These are phyloP conservation scores for Eospalax fontanierii DNA, from an alignment of 2,797 vertebrate genomes.

Conservation along the genomic window DNA sequence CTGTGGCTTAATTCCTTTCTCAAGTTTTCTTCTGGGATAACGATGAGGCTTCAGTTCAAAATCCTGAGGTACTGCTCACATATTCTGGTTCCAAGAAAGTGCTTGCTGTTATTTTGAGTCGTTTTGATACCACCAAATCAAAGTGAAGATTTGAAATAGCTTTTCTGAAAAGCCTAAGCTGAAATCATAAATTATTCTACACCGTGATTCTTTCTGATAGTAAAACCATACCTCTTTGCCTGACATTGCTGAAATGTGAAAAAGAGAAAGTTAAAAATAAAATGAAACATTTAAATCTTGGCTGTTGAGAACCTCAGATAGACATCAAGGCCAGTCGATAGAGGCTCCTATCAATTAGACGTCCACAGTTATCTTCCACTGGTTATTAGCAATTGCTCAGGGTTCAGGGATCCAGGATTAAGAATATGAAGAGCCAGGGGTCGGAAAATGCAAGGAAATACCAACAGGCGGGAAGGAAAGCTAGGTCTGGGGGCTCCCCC, in stretches of 20 bases:
- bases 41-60: slow-evolving; percentile 72
- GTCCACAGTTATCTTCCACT: slow-evolving; percentile 80
- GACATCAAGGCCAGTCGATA: slow-evolving; percentile 89
- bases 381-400: slow-evolving; percentile 86
- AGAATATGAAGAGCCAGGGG: slow-evolving; percentile 73
- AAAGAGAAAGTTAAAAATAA: slow-evolving; percentile 91
- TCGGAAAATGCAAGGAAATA: slow-evolving; percentile 71
- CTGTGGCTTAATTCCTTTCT: slow-evolving; percentile 70
- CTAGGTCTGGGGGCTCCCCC: background rate
- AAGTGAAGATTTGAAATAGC: slow-evolving; percentile 91
- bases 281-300: slow-evolving; percentile 91
- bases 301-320: slow-evolving; percentile 88
- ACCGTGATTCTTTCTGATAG: slow-evolving; percentile 90
- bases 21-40: slow-evolving; percentile 85
- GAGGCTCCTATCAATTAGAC: slow-evolving; percentile 89
- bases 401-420: slow-evolving; percentile 71
- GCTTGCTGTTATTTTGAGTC: slow-evolving; percentile 89
- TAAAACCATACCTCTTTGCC: slow-evolving; percentile 91
- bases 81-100: slow-evolving; percentile 87
- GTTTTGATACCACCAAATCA: slow-evolving; percentile 91
- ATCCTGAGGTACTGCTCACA: slow-evolving; percentile 84
- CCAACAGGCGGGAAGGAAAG: slow-evolving; percentile 55
- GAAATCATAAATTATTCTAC: slow-evolving; percentile 92
- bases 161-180: slow-evolving; percentile 90
- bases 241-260: slow-evolving; percentile 90